These are phyloP conservation scores for Poeciliopsis gracilis DNA, from an alignment of 2,797 vertebrate genomes.

Conservation along the genomic window DNA sequence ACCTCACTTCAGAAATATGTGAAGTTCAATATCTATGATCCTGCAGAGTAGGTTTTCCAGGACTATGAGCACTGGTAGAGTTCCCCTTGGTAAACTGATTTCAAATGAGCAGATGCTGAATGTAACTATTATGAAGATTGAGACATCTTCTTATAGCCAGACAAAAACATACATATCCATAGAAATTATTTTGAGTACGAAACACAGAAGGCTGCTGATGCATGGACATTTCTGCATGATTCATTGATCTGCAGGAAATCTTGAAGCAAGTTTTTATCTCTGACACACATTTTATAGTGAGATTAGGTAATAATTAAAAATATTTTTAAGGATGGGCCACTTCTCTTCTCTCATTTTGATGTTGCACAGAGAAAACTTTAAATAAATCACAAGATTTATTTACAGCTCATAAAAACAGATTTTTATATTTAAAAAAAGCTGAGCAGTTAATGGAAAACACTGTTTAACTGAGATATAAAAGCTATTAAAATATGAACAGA, in stretches of 20 bases:
- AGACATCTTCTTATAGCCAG: neutral
- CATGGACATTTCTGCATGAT: neutral
- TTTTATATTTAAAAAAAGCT: neutral
- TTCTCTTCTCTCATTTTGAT: constrained; percentile 21
- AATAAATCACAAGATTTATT: neutral
- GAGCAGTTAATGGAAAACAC: neutral
- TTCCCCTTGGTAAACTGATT: neutral
- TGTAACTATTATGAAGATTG: neutral
- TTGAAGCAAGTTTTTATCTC: neutral
- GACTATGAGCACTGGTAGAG: neutral
- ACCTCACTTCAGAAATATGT: neutral
- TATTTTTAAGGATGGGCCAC: constrained; percentile 23
- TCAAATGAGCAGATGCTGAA: neutral
- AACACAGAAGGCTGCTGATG: neutral
- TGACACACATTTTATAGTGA: neutral
- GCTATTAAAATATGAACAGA: neutral
- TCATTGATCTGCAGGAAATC: neutral
- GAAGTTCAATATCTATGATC: neutral
- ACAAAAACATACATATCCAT: neutral
- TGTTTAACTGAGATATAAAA: neutral
- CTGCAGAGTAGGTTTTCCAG: neutral
- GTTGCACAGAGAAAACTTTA: neutral
- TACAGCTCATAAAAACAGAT: neutral
- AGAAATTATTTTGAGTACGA: neutral
- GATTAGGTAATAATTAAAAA: constrained; percentile 58